phyloP scores from a whole-genome alignment of 2,113 vertebrate species.

The Galemys pyrenaicus region DNA sequence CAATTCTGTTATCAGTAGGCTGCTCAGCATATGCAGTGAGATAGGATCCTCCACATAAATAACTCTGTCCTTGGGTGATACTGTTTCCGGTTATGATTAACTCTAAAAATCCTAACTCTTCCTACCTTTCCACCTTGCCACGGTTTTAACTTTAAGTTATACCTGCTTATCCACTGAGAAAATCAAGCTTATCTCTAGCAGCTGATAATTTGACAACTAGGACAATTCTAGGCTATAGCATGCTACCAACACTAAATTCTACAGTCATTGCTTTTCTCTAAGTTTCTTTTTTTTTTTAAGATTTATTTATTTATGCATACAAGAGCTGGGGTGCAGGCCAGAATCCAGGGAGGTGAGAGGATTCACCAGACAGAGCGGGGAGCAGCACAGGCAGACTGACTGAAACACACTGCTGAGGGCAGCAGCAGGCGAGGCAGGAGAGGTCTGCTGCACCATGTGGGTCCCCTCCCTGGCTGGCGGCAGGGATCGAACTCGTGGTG shows the following conservation, averaged over 20 bases:
- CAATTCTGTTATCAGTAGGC: background rate
- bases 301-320: too few relatives aligned
- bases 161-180: background rate
- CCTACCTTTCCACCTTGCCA: background rate
- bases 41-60: background rate
- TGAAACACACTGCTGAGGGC: too few relatives aligned
- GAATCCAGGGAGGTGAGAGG: too few relatives aligned
- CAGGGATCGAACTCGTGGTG: too few relatives aligned
- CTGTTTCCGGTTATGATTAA: background rate
- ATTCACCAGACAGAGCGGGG: too few relatives aligned
- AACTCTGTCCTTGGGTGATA: background rate
- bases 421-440: too few relatives aligned
- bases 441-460: too few relatives aligned
- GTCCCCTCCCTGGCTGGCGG: too few relatives aligned
- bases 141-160: background rate
- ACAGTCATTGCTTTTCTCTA: background rate
- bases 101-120: background rate
- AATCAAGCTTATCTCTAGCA: background rate
- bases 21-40: background rate
- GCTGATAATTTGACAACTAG: constrained; percentile 1
- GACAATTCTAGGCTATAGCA: background rate
- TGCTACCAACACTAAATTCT: background rate
- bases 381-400: too few relatives aligned
- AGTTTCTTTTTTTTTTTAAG: too few relatives aligned
- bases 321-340: too few relatives aligned